A percentile compares a stretch with the other conserved stretches of the same genome.
These are phyloP conservation scores for Masticophis lateralis DNA, from an alignment of 2,797 vertebrate species.

Conservation along the genomic window DNA sequence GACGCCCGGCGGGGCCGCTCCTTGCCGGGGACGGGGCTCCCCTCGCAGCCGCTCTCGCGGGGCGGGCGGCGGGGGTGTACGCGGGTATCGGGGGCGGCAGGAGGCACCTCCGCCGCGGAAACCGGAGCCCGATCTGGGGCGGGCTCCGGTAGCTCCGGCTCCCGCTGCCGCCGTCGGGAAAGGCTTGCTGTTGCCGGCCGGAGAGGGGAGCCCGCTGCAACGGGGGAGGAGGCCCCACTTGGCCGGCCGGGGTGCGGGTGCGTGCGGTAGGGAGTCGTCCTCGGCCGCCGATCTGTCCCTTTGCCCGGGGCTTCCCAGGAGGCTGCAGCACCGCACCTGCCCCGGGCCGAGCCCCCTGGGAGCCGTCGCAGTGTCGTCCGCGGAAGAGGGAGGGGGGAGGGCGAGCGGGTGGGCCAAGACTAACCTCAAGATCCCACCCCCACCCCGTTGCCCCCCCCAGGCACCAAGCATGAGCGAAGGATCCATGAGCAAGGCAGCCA, in stretches of 20 bases:
- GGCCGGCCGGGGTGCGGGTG: not conserved
- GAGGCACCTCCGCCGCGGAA: not conserved
- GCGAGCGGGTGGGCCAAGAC: not conserved
- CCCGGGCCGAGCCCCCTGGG: not conserved
- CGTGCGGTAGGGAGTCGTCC: not conserved
- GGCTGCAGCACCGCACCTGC: not conserved
- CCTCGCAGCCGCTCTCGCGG: not conserved
- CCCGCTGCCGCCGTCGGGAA: too few species aligned
- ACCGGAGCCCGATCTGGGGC: not conserved
- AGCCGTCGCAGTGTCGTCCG: not conserved
- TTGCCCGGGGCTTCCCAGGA: not conserved
- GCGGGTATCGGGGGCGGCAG: not conserved
- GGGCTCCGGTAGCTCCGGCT: rapidly evolving
- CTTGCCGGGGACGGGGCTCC: not conserved
- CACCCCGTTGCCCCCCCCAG: slow-evolving; percentile 34
- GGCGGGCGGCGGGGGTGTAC: not conserved
- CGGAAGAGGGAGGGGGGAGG: not conserved
- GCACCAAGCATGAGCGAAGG: slow-evolving; percentile 85
- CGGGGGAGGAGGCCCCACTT: too few species aligned
- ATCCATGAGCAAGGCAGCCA: slow-evolving; percentile 94
- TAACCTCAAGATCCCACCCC: too few species aligned
- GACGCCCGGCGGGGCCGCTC: not conserved
- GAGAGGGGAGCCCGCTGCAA: not conserved
- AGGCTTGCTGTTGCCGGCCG: not conserved
- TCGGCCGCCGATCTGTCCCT: not conserved